Base-by-base conservation (phyloP, 2,113 vertebrate species). In the Toxotes jaculatrix region DNA sequence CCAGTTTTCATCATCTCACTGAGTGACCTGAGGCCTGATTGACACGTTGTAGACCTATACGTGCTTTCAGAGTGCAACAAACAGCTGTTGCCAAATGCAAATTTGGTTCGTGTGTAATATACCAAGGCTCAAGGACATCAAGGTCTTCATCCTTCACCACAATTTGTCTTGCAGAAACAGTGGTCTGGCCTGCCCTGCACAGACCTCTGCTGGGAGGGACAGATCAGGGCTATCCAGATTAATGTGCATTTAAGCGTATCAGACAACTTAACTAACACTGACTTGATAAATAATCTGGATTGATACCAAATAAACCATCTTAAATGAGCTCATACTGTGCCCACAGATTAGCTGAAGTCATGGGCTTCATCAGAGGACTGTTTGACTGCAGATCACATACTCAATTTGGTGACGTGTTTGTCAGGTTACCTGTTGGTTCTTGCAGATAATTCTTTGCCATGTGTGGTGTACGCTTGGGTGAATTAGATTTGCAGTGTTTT, bases 221-320 rank as follows among this genome's bases (percentile, higher is more conserved):
- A 27, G 63, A 59, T 14, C 17, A 4, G 67, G 10, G 56, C n/a
- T 57, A 21, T 38, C 49, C 63, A 81, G 81, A 77, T 82, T 79
- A 88, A 53, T 40, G 55, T 3, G 65, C 63, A 62, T 88, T 70
- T 89, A 84, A 88, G 66, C 62, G 17, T 83, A 84, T 89, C 84
- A 77, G 86, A 88, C 74, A 79, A 87, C 75, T 83, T 87, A 83
- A 72, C 42, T 74, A 56, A 42, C 75, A 75, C 47, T 56, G 70
- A 27, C 27, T 27, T 27, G 27, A 73, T 65, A 59, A 84, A 68
- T 64, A 70, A 69, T 69, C 21, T 66, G 64, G 72, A 66, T 19
- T 66, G 61, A 86, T 86, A 64, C 36, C 71, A 77, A 90, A 65
- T 80, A 80, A 87, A 77, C 69, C 89, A 74, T 55, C 80, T 87